Percentiles rank a stretch among this genome's conserved stretches.
Conservation (phyloP, 1,140 invertebrate species). For the Drosophila equinoxialis region DNA sequence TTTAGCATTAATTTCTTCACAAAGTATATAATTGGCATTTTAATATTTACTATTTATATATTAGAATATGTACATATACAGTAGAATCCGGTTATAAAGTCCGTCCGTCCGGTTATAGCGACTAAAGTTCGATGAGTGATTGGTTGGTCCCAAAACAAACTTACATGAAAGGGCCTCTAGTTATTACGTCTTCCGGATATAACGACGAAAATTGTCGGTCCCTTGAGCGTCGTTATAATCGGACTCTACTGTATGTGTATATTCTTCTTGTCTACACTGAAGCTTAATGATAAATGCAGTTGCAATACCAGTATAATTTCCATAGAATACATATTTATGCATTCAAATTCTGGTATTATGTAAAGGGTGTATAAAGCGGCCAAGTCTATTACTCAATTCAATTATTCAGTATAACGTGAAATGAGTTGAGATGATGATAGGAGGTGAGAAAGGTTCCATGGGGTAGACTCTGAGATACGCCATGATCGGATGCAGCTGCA, state of each 20-base stretch:
- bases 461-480: background rate
- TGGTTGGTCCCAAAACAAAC: too few species aligned
- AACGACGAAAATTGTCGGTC: too few species aligned
- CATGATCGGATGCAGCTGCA: constrained; percentile 6
- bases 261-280: constrained; percentile 7
- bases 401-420: background rate
- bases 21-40: background rate
- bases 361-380: background rate
- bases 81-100: too few species aligned
- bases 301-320: constrained; percentile 8
- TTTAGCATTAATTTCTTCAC: background rate
- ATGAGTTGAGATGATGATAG: too few species aligned
- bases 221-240: too few species aligned
- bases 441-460: too few species aligned
- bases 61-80: background rate
- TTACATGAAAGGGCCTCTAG: too few species aligned
- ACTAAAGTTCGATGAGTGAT: too few species aligned
- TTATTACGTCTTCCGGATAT: too few species aligned
- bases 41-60: background rate
- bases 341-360: background rate
- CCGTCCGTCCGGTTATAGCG: too few species aligned
- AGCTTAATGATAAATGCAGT: constrained; percentile 13
- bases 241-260: background rate
- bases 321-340: constrained; percentile 5
- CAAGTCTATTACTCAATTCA: constrained; percentile 9